These are phyloP conservation scores for Tenthredo notha DNA, from an alignment of 2,888 invertebrate species.

Conservation along the genomic window DNA sequence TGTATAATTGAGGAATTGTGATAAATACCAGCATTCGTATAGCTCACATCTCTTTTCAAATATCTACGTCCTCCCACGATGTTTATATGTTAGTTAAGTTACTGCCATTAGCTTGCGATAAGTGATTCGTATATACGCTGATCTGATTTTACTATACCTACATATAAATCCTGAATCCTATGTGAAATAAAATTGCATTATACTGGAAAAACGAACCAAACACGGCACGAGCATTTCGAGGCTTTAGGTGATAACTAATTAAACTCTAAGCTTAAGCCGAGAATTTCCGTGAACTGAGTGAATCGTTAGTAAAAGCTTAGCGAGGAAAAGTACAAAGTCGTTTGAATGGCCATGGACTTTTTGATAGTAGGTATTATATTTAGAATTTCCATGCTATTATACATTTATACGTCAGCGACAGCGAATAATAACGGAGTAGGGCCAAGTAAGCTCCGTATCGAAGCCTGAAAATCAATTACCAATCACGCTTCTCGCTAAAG, in stretches of 20 bases:
- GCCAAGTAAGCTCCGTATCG: slow-evolving; percentile 63
- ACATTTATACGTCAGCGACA: slow-evolving; percentile 44
- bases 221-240: slow-evolving; percentile 31
- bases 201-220: slow-evolving; percentile 12
- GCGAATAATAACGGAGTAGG: slow-evolving; percentile 47
- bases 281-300: slow-evolving; percentile 27
- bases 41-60: not conserved
- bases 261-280: slow-evolving; percentile 39
- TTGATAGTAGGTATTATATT: slow-evolving; percentile 42
- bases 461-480: slow-evolving; percentile 74
- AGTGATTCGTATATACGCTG: not conserved
- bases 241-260: slow-evolving; percentile 42
- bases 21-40: not conserved
- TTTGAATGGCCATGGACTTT: slow-evolving; percentile 39
- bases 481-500: slow-evolving; percentile 72
- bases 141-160: not conserved
- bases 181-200: slow-evolving; percentile 15
- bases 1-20: not conserved
- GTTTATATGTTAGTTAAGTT: not conserved
- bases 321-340: slow-evolving; percentile 18
- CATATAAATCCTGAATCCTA: not conserved
- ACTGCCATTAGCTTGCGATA: not conserved
- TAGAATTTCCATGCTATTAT: slow-evolving; percentile 39
- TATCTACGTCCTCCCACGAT: not conserved
- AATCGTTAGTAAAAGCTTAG: slow-evolving; percentile 44